phyloP scores from a whole-genome alignment of 2,797 vertebrate genomes.

The Chromis chromis region DNA sequence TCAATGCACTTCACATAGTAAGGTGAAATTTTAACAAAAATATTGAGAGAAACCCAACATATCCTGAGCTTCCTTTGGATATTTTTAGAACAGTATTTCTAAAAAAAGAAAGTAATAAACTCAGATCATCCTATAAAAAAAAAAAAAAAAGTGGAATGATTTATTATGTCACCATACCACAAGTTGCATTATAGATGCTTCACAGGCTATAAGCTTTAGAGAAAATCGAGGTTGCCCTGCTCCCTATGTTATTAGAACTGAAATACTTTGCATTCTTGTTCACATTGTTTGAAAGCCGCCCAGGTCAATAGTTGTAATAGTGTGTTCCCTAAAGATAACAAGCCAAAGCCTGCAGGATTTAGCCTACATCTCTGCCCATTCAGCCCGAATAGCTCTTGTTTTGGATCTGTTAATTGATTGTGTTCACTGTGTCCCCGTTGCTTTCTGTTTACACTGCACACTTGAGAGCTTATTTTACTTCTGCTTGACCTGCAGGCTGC shows the following conservation, averaged over 20 bases:
- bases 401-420: slow-evolving; percentile 77
- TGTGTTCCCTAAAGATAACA: slow-evolving; percentile 76
- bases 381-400: slow-evolving; percentile 70
- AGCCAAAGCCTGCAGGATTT: slow-evolving; percentile 71
- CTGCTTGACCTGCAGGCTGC: slow-evolving; percentile 64
- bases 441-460: slow-evolving; percentile 64
- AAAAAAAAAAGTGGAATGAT: slow-evolving; percentile 1
- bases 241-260: slow-evolving; percentile 73
- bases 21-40: too few relatives aligned
- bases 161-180: slow-evolving; percentile 59
- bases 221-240: slow-evolving; percentile 63
- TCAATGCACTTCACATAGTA: too few relatives aligned
- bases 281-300: slow-evolving; percentile 75
- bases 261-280: slow-evolving; percentile 82
- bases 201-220: slow-evolving; percentile 59
- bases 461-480: slow-evolving; percentile 58
- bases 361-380: slow-evolving; percentile 66
- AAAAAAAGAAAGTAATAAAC: neutral
- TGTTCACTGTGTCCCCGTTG: slow-evolving; percentile 74
- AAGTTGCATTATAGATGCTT: slow-evolving; percentile 47
- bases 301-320: slow-evolving; percentile 75
- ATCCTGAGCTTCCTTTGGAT: too few relatives aligned
- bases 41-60: too few relatives aligned
- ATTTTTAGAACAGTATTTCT: too few relatives aligned
- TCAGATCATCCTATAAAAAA: neutral